These are phyloP conservation scores for Sarcophaga rosellei DNA, from an alignment of 2,888 invertebrate genomes.

Conservation along the genomic window DNA sequence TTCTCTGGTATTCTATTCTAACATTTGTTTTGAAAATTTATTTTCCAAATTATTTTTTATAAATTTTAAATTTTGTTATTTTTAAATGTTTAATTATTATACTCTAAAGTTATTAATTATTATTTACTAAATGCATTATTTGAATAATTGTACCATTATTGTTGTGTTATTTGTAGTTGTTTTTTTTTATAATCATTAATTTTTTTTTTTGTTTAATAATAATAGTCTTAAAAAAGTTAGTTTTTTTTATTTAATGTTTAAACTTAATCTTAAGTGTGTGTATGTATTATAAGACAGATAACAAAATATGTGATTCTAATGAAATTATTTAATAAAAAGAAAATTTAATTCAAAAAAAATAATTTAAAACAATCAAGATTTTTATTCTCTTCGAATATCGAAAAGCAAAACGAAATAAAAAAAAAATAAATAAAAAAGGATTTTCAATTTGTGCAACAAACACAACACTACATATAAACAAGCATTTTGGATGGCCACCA, in stretches of 20 bases:
- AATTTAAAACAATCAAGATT: background rate
- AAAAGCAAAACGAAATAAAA: no score
- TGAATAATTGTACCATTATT: conserved; percentile 23
- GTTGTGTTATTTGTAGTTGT: conserved; percentile 41
- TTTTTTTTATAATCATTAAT: conserved; percentile 10
- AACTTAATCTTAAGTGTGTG: background rate
- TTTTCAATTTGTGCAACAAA: no score
- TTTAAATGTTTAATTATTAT: background rate
- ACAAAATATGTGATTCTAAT: conserved; percentile 46
- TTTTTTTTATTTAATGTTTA: conserved; percentile 31
- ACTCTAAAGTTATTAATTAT: conserved; percentile 23
- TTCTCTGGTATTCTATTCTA: no score
- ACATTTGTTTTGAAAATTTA: background rate
- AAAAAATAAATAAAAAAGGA: no score
- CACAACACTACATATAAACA: no score
- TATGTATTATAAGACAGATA: background rate
- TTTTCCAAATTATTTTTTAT: background rate
- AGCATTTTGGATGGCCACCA: no score
- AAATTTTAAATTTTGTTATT: conserved; percentile 2
- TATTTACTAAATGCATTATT: conserved; percentile 25
- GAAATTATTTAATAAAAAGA: conserved; percentile 50
- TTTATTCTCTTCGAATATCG: background rate
- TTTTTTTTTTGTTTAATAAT: conserved; percentile 23
- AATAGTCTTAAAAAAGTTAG: conserved; percentile 35
- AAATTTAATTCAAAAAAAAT: background rate